Percentiles rank a stretch among this genome's conserved stretches.
phyloP scores from a whole-genome alignment of 2,113 vertebrate genomes.

The Hypomesus transpacificus region DNA sequence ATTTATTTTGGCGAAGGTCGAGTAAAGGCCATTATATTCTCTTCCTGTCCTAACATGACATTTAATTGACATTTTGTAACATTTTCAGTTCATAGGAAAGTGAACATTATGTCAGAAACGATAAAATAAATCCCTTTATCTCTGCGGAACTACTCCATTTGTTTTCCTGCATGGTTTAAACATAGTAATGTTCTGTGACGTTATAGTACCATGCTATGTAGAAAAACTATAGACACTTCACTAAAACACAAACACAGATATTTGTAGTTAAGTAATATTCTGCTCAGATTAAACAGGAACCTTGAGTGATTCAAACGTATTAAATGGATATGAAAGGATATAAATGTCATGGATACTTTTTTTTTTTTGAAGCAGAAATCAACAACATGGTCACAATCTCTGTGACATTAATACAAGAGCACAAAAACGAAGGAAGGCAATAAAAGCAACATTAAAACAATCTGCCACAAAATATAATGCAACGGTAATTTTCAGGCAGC shows the following conservation, averaged over 20 bases:
- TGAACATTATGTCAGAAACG: constrained; percentile 3
- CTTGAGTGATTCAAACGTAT: not conserved
- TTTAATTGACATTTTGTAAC: constrained; percentile 14
- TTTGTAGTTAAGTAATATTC: constrained; percentile 4
- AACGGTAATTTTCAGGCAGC: constrained; percentile 4
- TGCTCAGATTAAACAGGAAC: not conserved
- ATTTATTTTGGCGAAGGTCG: not conserved
- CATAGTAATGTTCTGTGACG: constrained; percentile 21
- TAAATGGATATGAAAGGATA: too few relatives aligned
- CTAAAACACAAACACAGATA: constrained; percentile 24
- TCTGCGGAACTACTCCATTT: constrained; percentile 51
- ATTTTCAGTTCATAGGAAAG: constrained; percentile 11
- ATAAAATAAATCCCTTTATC: constrained; percentile 27
- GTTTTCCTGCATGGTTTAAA: constrained; percentile 26
- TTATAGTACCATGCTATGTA: constrained; percentile 23
- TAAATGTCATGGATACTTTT: too few relatives aligned
- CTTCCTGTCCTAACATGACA: not conserved
- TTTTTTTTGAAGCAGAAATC: too few relatives aligned
- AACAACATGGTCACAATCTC: not conserved
- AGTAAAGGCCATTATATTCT: not conserved
- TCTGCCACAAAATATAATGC: constrained; percentile 11
- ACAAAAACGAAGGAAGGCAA: not conserved
- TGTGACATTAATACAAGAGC: not conserved
- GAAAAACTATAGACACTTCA: constrained; percentile 32
- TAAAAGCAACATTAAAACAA: constrained; percentile 18